These are phyloP conservation scores for Eristalis pertinax DNA, from an alignment of 2,888 invertebrate genomes.

Conservation along the genomic window DNA sequence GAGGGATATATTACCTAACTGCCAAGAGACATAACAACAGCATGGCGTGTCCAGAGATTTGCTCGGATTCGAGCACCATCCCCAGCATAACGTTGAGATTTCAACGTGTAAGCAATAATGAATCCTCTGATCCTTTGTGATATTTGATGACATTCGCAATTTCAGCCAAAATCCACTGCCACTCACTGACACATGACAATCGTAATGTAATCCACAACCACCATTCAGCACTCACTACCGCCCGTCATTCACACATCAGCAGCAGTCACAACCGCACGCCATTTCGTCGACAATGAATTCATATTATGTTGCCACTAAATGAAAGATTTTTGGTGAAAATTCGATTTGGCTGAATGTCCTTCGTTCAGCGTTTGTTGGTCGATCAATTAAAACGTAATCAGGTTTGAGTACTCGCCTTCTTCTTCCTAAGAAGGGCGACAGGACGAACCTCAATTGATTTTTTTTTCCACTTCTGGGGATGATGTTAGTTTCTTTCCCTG, in stretches of 20 bases:
- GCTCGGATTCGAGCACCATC: not conserved
- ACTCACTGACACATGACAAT: conserved; percentile 62
- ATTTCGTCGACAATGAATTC: conserved; percentile 17
- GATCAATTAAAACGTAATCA: conserved; percentile 45
- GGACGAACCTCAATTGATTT: conserved; percentile 4
- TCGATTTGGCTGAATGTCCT: conserved; percentile 34
- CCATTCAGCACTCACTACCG: not conserved
- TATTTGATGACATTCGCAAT: conserved; percentile 68
- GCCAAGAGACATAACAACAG: conserved; percentile 6
- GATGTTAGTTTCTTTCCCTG: not conserved
- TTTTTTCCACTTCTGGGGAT: not conserved
- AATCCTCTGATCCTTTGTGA: conserved; percentile 44
- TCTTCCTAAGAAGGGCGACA: not conserved
- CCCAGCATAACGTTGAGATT: conserved; percentile 3
- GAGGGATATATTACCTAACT: conserved; percentile 35
- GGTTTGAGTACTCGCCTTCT: conserved; percentile 18
- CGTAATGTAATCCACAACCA: conserved; percentile 49
- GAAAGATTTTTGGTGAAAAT: conserved; percentile 30
- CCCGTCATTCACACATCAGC: not conserved
- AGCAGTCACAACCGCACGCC: not conserved
- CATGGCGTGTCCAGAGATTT: not conserved
- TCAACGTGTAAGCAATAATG: conserved; percentile 60
- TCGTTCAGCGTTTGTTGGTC: not conserved
- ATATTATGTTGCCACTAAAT: conserved; percentile 30
- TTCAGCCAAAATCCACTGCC: conserved; percentile 51